Conservation (phyloP, 2,888 invertebrate species). For the Gibbula magus region DNA sequence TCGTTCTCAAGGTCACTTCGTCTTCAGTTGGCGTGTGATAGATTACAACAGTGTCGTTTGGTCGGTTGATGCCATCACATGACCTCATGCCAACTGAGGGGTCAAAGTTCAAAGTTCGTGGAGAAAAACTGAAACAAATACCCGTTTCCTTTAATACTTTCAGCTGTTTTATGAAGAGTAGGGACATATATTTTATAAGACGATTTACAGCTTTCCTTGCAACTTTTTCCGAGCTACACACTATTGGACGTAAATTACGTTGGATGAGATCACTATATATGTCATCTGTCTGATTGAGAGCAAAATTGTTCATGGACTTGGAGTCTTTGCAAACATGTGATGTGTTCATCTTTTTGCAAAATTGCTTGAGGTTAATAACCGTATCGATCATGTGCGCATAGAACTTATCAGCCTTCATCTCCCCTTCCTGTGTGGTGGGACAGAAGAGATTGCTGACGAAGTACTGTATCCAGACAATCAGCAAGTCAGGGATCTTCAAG, state of each 20-base stretch:
- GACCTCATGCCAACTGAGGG: constrained; percentile 44
- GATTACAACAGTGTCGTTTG: constrained; percentile 47
- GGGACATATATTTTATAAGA: constrained; percentile 35
- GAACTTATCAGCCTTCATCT: constrained; percentile 48
- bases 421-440: constrained; percentile 46
- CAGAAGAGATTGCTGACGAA: constrained; percentile 52
- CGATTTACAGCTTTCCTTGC: constrained; percentile 6
- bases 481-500: constrained; percentile 40
- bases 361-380: constrained; percentile 20
- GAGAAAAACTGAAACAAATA: constrained; percentile 56
- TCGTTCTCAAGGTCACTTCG: constrained; percentile 47
- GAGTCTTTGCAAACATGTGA: background rate
- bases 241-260: background rate
- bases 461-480: constrained; percentile 42
- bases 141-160: constrained; percentile 49
- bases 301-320: constrained; percentile 30
- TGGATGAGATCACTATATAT: constrained; percentile 9
- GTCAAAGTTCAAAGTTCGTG: constrained; percentile 41
- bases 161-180: constrained; percentile 49
- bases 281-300: constrained; percentile 33
- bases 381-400: constrained; percentile 19
- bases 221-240: constrained; percentile 24
- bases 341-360: background rate
- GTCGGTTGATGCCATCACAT: constrained; percentile 60
- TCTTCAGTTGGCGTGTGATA: constrained; percentile 49